Evolutionary conservation across 2,888 invertebrate species (phyloP), one percentile per base, ranked within the genome.

Genomic region (Noctua fimbriata): DNA sequence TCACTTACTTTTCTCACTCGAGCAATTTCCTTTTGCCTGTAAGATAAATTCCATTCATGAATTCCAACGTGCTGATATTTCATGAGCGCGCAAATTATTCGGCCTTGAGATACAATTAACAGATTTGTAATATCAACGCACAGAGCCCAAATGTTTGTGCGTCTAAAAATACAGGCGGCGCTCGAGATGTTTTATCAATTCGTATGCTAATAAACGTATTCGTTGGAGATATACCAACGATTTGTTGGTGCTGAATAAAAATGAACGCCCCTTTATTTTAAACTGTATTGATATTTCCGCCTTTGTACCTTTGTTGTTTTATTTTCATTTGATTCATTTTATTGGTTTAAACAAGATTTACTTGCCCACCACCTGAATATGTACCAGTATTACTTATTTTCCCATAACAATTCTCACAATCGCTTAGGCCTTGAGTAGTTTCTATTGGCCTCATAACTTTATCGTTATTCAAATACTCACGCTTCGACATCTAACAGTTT

Each of bases 401-500:
- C 70, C 14, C 71, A 78, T 78, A 65, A 32, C 58, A 73, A 65
- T 76, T 78, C 28, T 58, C 41, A 41, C 71, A 70, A 81, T 52
- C n/a, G 24, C 69, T 78, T 36, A 32, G 14, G 18, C 65, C 80
- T 87, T 88, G 73, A 76, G n/a, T 4, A n/a, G 18, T 49, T 69
- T 66, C 0, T 52, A 77, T 69, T 55, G 70, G 1, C 36, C 21
- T 36, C 70, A 67, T 73, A 49, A 52, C 73, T 58, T 77, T 65
- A 73, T 73, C 12, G 24, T 63, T 70, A 47, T 44, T 77, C 1
- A 41, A 74, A 74, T 72, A 95, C 95, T 95, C 89, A 96, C 95
- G 94, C 95, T 93, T 97, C 95, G n/a, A 97, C 94, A 87, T 96
- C 94, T 75, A 97, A 89, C 16, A 97, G 83, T 85, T 98, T 97